Base-by-base conservation (phyloP, 2,797 vertebrate species). In the Varecia variegata region DNA sequence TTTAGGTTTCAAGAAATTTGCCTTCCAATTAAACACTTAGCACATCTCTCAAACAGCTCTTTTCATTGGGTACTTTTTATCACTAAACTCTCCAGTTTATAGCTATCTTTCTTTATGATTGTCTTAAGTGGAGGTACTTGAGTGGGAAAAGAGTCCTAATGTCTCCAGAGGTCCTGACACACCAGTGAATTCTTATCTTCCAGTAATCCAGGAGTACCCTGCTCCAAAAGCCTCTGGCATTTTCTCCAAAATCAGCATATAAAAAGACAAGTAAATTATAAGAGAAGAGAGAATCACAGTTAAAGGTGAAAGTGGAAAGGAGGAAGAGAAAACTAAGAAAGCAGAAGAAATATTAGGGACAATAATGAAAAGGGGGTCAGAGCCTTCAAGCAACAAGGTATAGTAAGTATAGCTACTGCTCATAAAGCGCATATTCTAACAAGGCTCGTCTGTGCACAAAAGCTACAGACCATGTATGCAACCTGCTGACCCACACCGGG, bases 1-100 rank as follows among this genome's bases (percentile, higher is more conserved):
- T 9, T 1, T 35, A 74, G 71, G 93, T 52, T 60, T 92, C 35
- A 94, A 50, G 60, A 68, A 94, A 88, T 50, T 15, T 65, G 68
- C 14, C 43, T 95, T 97, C 71, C 45, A 91, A 13, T 30, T 95
- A 97, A 97, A 96, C 5, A 82, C 54, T 9, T 7, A 95, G 25
- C 25, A 65, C 50, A 38, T 35, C 87, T 56, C 47, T 87, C 30
- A 90, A 50, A 94, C 47, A 97, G 56, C 5, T 38, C 17, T 96
- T 93, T 68, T 84, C 43, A 81, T 0, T 27, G 30, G 1, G 0
- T 0, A 5, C 76, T 58, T 68, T 79, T 81, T 68, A 88, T 20
- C n/a, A 3, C 45, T 93, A 21, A 11, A 2, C 65, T 3, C 88
- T 86, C 27, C 25, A 45, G 62, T 30, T 47, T 58, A 7, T 7